Percentiles rank a stretch among this genome's conserved stretches.
These are phyloP conservation scores for Hycleus cichorii DNA, from an alignment of 1,140 invertebrate genomes.

Conservation along the genomic window DNA sequence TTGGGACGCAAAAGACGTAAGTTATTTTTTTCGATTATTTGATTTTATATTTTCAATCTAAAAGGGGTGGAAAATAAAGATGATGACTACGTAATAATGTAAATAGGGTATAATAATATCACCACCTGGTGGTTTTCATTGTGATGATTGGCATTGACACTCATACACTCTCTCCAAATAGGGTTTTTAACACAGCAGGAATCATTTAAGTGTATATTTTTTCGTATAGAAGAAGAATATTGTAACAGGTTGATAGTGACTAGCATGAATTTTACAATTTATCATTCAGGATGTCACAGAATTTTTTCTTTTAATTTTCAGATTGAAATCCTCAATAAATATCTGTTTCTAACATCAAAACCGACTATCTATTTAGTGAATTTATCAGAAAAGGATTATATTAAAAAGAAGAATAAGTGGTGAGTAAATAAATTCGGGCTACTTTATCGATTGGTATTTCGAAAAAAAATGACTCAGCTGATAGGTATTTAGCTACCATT, in stretches of 20 bases:
- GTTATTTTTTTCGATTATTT: constrained; percentile 35
- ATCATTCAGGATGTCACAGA: background rate
- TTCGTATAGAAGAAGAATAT: background rate
- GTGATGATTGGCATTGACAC: constrained; percentile 27
- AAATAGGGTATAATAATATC: constrained; percentile 29
- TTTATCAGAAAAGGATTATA: constrained; percentile 96
- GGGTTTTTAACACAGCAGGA: constrained; percentile 11
- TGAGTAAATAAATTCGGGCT: constrained; percentile 39
- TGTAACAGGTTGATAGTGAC: constrained; percentile 15
- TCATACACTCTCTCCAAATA: background rate
- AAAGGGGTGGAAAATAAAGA: no score
- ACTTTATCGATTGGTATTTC: no score
- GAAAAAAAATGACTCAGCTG: no score
- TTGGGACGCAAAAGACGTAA: constrained; percentile 91
- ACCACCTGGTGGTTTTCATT: constrained; percentile 27
- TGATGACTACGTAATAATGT: constrained; percentile 22
- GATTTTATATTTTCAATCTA: background rate
- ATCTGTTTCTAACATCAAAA: constrained; percentile 96
- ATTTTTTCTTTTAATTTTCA: constrained; percentile 44
- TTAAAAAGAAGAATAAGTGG: constrained; percentile 99
- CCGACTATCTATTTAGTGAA: constrained; percentile 97
- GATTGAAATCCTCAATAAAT: constrained; percentile 96
- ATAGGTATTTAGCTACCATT: no score
- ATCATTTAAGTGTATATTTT: constrained; percentile 8
- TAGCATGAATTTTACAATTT: background rate